Base-by-base conservation (phyloP, 2,888 invertebrate genomes). In the Erebia palarica region DNA sequence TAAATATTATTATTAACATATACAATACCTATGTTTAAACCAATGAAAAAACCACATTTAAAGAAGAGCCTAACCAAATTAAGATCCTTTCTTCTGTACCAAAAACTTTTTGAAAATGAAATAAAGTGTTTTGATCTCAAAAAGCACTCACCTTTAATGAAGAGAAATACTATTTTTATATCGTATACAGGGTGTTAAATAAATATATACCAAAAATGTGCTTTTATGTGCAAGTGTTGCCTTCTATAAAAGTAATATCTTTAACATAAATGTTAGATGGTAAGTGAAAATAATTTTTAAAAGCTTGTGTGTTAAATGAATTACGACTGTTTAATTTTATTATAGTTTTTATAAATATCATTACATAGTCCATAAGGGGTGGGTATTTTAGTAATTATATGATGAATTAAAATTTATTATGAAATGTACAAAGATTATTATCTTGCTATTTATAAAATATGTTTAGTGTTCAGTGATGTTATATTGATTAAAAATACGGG, bases 221-320 rank as follows among this genome's bases (percentile, higher is more conserved):
- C 92, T 92, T 93, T 91, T 91, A 91, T 85, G 87, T 88, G 87
- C 85, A 88, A 86, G 81, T 85, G 87, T 91, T 91, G 92, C 92
- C 92, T 92, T 90, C 84, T 69, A 82, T 86, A 81, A 81, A 76
- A 76, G 69, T 76, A 80, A 79, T 78, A 69, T 63, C 75, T 13
- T 11, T 47, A 75, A 70, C 68, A 71, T 76, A 77, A 71, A 59
- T 75, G 69, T 71, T 69, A 73, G 69, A 59, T 57, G n/a, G 18
- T 74, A 74, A 72, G 74, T 66, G 36, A 36, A 36, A 36, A 36
- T 36, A 51, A 68, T 14, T 60, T 65, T 70, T 63, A 68, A 66
- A 16, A 68, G 55, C 75, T 70, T 79, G 76, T 75, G 77, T 79
- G 79, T 81, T 81, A 76, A 79, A 78, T 80, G 78, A 76, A 79